Evolutionary conservation across 2,888 invertebrate genomes (phyloP).

Genomic region (Lacanobia wlatinum): DNA sequence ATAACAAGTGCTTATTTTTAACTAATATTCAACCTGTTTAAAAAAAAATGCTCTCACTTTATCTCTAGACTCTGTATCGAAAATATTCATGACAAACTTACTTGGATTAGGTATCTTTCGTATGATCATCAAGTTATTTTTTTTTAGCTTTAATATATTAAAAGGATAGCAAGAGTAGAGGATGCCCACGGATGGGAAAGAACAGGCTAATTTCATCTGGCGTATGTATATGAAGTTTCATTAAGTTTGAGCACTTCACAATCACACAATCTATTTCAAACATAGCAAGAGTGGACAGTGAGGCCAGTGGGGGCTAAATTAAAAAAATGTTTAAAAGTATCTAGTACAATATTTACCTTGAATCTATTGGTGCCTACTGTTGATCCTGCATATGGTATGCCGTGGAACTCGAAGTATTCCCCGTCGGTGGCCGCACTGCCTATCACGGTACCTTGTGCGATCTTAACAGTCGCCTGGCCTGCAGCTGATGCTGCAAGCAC

Average conservation of each 20-base stretch:
- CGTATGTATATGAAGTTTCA: too few relatives aligned
- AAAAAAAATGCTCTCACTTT: neutral
- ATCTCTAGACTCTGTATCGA: too few relatives aligned
- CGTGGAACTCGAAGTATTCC: slow-evolving; percentile 78
- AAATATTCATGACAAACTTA: too few relatives aligned
- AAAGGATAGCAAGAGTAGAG: neutral
- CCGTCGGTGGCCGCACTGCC: slow-evolving; percentile 76
- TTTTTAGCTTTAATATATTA: neutral
- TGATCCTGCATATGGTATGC: slow-evolving; percentile 85
- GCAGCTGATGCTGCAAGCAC: slow-evolving; percentile 59
- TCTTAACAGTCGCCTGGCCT: slow-evolving; percentile 70
- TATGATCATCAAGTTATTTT: neutral
- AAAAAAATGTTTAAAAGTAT: neutral
- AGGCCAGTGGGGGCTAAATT: too few relatives aligned
- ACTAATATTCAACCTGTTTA: too few relatives aligned
- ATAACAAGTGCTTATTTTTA: too few relatives aligned
- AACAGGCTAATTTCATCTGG: too few relatives aligned
- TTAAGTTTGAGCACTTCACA: too few relatives aligned
- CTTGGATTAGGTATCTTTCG: neutral
- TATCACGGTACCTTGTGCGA: slow-evolving; percentile 78
- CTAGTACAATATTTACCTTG: slow-evolving; percentile 73
- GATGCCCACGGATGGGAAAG: too few relatives aligned
- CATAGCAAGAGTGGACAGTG: too few relatives aligned
- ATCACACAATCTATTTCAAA: too few relatives aligned
- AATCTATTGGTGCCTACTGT: slow-evolving; percentile 83